A percentile compares a stretch with the other conserved stretches of the same genome.
Conservation (phyloP, 2,888 invertebrate species). For the Scaptomyza flava region DNA sequence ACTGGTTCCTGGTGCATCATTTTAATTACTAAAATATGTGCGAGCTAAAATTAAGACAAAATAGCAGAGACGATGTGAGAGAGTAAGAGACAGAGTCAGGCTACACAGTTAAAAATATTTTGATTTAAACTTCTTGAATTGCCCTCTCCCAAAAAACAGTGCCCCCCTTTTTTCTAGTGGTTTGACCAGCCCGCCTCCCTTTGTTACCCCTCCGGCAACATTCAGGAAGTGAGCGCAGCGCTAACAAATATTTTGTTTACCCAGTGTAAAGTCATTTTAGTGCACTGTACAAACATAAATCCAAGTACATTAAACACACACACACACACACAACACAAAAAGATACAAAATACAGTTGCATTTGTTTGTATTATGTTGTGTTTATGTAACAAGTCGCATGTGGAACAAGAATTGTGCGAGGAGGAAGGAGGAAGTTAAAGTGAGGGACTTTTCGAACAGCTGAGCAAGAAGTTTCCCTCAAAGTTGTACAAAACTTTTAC, state of each 20-base stretch:
- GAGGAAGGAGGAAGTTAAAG: constrained; percentile 36
- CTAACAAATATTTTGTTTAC: constrained; percentile 73
- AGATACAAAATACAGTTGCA: constrained; percentile 48
- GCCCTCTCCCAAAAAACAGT: too few relatives aligned
- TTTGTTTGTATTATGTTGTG: constrained; percentile 37
- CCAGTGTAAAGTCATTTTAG: constrained; percentile 77
- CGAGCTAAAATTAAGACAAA: constrained; percentile 65
- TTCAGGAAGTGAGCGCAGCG: constrained; percentile 53
- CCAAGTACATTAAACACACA: constrained; percentile 54
- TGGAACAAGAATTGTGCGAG: constrained; percentile 28
- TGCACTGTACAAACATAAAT: constrained; percentile 67
- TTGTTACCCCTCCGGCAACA: background rate
- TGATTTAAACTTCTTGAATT: background rate
- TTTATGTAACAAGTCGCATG: constrained; percentile 49
- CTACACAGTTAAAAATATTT: background rate
- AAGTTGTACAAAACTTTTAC: constrained; percentile 41
- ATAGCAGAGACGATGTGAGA: constrained; percentile 8
- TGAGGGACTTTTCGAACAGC: constrained; percentile 41
- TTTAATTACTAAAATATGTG: constrained; percentile 80
- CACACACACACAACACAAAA: constrained; percentile 28
- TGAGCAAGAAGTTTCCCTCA: constrained; percentile 33
- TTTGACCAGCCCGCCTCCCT: background rate
- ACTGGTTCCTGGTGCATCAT: constrained; percentile 81
- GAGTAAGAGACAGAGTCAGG: background rate
- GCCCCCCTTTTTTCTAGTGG: too few relatives aligned